Evolutionary conservation across 64 coral and sea anemone species (phyloP), one percentile per base, ranked within the genome.

Genomic region (Platygyra sinensis): DNA sequence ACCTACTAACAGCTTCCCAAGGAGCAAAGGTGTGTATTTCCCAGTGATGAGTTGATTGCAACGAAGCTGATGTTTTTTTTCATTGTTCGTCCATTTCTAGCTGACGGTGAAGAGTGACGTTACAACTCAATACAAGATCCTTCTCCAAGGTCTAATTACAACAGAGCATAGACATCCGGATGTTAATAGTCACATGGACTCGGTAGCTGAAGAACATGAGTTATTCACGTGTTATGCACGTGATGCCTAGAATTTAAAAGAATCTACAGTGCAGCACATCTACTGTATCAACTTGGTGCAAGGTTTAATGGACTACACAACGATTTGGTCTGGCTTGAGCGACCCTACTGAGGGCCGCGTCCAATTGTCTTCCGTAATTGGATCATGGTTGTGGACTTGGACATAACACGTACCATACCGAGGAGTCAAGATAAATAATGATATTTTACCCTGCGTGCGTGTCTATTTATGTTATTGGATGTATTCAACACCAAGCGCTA

Each of bases 51-150:
- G 42, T 4, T 46, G 42, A 46, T 46, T 46, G 54, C 54, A 57
- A 57, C 11, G 14, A 54, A 87, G 75, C 24, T 30, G 6, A 75
- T 72, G 4, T 19, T 73, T 1, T 20, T 79, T 46, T 30, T 13
- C 25, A 8, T 18, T 30, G 8, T n/a, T 28, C 18, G 16, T 82
- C 27, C 30, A 3, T 59, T 75, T 28, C 20, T 81, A 96, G 97
- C 62, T 99, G 50, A 92, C 94, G 29, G 88, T 99, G 20, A 99
- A 99, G 67, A 92, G 90, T 86, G 97, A 99, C 71, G 91, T 91
- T 28, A 96, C 94, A 61, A 93, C 87, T 52, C 97, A 96, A 18
- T 99, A 99, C 91, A 93, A 91, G 73, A 95, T 99, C 55, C 85
- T 96, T 36, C 88, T 99, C 4, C 88, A 93, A 85, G 97, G 97